Evolutionary conservation across 1,140 invertebrate species (phyloP).

Genomic region (Drosophila arizonae): DNA sequence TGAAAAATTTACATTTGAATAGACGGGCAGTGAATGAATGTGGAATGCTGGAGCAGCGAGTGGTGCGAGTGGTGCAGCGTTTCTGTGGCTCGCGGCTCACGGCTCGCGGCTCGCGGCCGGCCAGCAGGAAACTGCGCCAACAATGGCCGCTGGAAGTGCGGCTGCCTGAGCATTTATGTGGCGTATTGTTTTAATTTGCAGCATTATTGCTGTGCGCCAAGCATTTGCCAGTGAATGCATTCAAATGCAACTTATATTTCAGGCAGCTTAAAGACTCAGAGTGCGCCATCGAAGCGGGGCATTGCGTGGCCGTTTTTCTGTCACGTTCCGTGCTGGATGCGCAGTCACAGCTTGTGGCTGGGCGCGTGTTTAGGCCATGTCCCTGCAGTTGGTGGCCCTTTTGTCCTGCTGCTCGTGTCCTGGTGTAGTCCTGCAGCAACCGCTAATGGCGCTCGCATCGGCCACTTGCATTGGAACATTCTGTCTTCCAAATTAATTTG

Average conservation of each 20-base stretch:
- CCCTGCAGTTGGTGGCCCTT: conserved; percentile 1
- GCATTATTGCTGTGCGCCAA: conserved; percentile 46
- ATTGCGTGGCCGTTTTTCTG: conserved; percentile 28
- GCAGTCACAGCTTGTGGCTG: conserved; percentile 43
- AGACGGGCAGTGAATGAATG: conserved; percentile 40
- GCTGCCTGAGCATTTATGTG: conserved; percentile 72
- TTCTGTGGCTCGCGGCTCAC: conserved; percentile 27
- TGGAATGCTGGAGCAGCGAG: conserved; percentile 3
- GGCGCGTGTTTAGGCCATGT: conserved; percentile 48
- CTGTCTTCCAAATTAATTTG: conserved; percentile 79
- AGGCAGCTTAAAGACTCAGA: conserved; percentile 29
- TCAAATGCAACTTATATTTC: conserved; percentile 24
- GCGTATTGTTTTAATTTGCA: conserved; percentile 79
- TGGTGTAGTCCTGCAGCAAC: conserved; percentile 6
- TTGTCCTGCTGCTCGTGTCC: background rate
- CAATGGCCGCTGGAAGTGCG: conserved; percentile 73
- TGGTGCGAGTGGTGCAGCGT: conserved; percentile 42
- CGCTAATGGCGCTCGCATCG: conserved; percentile 68
- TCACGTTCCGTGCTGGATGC: conserved; percentile 39
- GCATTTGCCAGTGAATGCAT: conserved; percentile 46
- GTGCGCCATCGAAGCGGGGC: conserved; percentile 11
- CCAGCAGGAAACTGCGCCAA: conserved; percentile 48
- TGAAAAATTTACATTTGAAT: conserved; percentile 82
- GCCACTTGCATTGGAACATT: conserved; percentile 67
- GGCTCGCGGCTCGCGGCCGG: conserved; percentile 7